These are phyloP conservation scores for Sus cebifrons DNA, from an alignment of 2,797 vertebrate genomes.

Conservation along the genomic window DNA sequence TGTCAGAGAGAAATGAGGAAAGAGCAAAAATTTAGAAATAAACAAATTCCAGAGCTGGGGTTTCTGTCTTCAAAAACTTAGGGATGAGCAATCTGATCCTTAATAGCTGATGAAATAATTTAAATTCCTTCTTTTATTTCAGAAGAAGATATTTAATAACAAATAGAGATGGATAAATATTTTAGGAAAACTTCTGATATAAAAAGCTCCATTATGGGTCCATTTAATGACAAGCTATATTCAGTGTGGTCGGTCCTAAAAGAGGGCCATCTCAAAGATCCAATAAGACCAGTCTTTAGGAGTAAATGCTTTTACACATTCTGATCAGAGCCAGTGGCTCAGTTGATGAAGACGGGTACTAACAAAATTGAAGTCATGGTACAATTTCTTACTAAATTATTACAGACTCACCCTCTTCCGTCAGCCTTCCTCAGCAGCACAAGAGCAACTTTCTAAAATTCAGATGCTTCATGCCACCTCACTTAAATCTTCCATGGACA, in stretches of 20 bases:
- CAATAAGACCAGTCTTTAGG: background rate
- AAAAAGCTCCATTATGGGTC: background rate
- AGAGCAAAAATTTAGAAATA: slow-evolving; percentile 58
- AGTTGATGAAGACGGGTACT: background rate
- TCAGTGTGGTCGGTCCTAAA: background rate
- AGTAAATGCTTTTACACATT: background rate
- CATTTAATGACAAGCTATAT: background rate
- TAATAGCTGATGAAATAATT: slow-evolving; percentile 63
- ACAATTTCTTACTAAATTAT: background rate
- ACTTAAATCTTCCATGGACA: background rate
- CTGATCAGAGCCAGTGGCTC: background rate
- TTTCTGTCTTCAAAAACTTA: slow-evolving; percentile 58
- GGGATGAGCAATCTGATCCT: background rate
- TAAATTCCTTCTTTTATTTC: slow-evolving; percentile 47
- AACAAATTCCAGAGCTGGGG: slow-evolving; percentile 57
- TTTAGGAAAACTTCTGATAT: slow-evolving; percentile 26
- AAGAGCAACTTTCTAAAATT: background rate
- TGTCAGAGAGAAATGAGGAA: slow-evolving; percentile 54
- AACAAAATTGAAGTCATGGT: background rate
- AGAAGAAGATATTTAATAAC: slow-evolving; percentile 43
- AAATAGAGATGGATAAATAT: slow-evolving; percentile 44
- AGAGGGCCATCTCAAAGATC: background rate
- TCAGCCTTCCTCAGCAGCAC: background rate
- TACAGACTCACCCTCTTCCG: background rate
- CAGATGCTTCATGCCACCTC: background rate